phyloP scores from a whole-genome alignment of 1,140 invertebrate genomes.

The Saccostrea cuccullata region DNA sequence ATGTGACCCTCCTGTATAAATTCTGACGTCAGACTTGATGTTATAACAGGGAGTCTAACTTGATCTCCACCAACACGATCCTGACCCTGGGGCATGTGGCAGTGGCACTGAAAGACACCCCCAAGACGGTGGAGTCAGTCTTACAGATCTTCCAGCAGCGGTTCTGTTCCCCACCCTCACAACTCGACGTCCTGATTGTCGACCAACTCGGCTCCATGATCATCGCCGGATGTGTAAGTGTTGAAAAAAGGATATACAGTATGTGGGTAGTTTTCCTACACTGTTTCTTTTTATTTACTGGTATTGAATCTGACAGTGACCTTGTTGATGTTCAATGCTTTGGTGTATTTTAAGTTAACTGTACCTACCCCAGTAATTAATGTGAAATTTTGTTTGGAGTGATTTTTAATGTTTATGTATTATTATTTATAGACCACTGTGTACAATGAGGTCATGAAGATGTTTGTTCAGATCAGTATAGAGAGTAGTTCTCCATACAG shows the following conservation, averaged over 20 bases:
- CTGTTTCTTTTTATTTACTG: too few species aligned
- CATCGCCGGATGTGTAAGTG: conserved; percentile 84
- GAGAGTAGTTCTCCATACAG: conserved; percentile 95
- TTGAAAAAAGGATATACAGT: neutral
- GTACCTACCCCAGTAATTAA: too few species aligned
- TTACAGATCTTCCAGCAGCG: conserved; percentile 98
- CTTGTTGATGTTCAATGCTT: too few species aligned
- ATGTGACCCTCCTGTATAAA: neutral
- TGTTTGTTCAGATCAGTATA: conserved; percentile 97
- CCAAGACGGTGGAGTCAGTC: conserved; percentile 92
- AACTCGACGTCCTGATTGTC: conserved; percentile 94
- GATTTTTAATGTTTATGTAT: conserved; percentile 80
- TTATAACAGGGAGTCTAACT: conserved; percentile 86
- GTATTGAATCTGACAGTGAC: too few species aligned
- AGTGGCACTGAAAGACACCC: conserved; percentile 92
- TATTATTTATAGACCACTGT: conserved; percentile 82
- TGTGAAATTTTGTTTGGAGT: too few species aligned
- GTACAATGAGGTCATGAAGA: conserved; percentile 97
- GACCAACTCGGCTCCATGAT: conserved; percentile 98
- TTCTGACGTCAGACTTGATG: neutral
- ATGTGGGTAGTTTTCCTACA: too few species aligned
- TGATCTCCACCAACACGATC: conserved; percentile 97
- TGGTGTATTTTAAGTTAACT: too few species aligned
- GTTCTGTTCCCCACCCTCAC: conserved; percentile 92
- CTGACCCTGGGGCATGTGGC: conserved; percentile 98